These are phyloP conservation scores for Osedax frankpressi DNA, from an alignment of 2,888 invertebrate species.

Conservation along the genomic window DNA sequence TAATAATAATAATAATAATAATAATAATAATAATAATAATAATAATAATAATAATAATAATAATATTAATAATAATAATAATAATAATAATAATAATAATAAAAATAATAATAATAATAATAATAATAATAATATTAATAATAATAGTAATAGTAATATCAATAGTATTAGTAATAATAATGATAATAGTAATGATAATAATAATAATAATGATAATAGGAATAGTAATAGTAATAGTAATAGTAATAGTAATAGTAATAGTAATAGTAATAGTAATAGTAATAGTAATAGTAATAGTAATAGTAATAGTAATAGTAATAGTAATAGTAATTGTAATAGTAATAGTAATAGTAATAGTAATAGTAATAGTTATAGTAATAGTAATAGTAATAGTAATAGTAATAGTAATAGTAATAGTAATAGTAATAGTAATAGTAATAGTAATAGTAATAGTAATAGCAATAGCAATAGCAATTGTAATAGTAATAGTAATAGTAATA, in stretches of 20 bases:
- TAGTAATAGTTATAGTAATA: conserved; percentile 22
- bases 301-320: conserved; percentile 14
- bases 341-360: conserved; percentile 17
- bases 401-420: conserved; percentile 21
- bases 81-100: too few species aligned
- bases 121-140: too few species aligned
- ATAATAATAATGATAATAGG: conserved; percentile 15
- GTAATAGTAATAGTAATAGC: conserved; percentile 20
- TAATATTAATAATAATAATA: too few species aligned
- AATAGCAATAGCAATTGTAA: conserved; percentile 18
- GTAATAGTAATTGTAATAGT: conserved; percentile 14
- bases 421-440: conserved; percentile 20
- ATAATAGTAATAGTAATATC: conserved; percentile 15
- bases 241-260: conserved; percentile 13
- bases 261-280: conserved; percentile 12
- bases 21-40: too few species aligned
- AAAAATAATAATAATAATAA: too few species aligned
- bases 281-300: conserved; percentile 12
- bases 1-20: too few species aligned
- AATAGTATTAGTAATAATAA: conserved; percentile 16
- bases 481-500: conserved; percentile 17
- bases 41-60: too few species aligned
- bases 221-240: conserved; percentile 15
- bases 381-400: conserved; percentile 21
- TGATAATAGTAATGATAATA: conserved; percentile 14